Evolutionary conservation across 2,888 invertebrate species (phyloP).

Genomic region (Carterocephalus palaemon): DNA sequence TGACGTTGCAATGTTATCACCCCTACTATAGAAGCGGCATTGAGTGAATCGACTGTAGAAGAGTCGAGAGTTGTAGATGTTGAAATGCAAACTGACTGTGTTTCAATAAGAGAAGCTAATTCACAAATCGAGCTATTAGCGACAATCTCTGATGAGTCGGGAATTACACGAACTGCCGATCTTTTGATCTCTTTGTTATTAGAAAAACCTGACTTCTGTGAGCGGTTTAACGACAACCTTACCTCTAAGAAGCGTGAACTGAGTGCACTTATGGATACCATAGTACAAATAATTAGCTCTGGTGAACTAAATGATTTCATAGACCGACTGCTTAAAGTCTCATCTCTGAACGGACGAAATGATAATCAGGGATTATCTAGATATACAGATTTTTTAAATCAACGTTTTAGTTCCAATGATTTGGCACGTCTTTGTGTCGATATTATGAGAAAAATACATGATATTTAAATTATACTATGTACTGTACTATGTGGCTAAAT

Average conservation of each 20-base stretch:
- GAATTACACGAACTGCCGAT: conserved; percentile 47
- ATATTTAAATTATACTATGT: conserved; percentile 38
- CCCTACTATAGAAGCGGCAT: conserved; percentile 27
- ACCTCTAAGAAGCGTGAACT: too few species aligned
- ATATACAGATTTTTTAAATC: conserved; percentile 44
- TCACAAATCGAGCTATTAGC: conserved; percentile 36
- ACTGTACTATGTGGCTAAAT: not conserved
- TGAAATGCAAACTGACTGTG: conserved; percentile 14
- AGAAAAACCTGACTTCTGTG: conserved; percentile 59
- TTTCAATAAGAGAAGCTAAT: conserved; percentile 32
- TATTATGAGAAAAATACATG: conserved; percentile 46
- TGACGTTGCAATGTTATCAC: conserved; percentile 26
- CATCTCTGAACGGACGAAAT: conserved; percentile 27
- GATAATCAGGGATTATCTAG: conserved; percentile 39
- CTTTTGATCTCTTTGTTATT: conserved; percentile 47
- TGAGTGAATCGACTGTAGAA: conserved; percentile 32
- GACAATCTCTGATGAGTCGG: conserved; percentile 42
- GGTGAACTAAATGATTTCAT: conserved; percentile 37
- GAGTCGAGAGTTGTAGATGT: conserved; percentile 19
- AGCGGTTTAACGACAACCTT: conserved; percentile 41
- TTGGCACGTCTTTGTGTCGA: conserved; percentile 56
- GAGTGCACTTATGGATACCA: conserved; percentile 36
- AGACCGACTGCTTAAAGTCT: conserved; percentile 38
- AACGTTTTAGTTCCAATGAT: conserved; percentile 48
- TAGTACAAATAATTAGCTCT: conserved; percentile 43